phyloP scores from a whole-genome alignment of 2,113 vertebrate genomes.

The Calyptomena viridis region DNA sequence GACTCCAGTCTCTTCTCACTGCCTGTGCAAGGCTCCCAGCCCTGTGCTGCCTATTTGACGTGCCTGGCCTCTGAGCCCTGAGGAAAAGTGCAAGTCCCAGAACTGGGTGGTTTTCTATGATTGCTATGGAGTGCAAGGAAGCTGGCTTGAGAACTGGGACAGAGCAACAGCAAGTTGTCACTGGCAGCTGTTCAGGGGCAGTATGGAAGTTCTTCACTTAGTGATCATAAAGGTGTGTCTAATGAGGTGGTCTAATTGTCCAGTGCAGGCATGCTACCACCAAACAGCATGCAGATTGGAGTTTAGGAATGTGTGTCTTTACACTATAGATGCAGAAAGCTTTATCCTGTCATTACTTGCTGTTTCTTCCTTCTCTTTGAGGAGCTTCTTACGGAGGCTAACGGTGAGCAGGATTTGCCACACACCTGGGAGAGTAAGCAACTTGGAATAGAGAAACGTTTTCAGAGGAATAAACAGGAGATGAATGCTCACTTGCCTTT shows the following conservation, averaged over 20 bases:
- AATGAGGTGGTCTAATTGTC: background rate
- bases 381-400: background rate
- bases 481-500: background rate
- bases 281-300: background rate
- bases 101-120: background rate
- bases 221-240: background rate
- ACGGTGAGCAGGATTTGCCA: background rate
- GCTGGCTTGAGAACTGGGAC: background rate
- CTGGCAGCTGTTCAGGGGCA: background rate
- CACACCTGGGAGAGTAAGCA: background rate
- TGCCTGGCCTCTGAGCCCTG: background rate
- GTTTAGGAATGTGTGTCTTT: background rate
- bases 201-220: background rate
- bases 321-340: background rate
- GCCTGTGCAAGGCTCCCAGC: background rate
- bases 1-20: background rate
- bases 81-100: background rate
- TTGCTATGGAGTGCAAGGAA: background rate
- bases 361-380: background rate
- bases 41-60: background rate
- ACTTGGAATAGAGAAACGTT: background rate
- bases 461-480: background rate
- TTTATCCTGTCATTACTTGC: background rate
- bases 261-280: background rate
- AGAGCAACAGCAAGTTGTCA: background rate